Evolutionary conservation across 2,797 vertebrate species (phyloP).

Genomic region (Nannoperca australis): DNA sequence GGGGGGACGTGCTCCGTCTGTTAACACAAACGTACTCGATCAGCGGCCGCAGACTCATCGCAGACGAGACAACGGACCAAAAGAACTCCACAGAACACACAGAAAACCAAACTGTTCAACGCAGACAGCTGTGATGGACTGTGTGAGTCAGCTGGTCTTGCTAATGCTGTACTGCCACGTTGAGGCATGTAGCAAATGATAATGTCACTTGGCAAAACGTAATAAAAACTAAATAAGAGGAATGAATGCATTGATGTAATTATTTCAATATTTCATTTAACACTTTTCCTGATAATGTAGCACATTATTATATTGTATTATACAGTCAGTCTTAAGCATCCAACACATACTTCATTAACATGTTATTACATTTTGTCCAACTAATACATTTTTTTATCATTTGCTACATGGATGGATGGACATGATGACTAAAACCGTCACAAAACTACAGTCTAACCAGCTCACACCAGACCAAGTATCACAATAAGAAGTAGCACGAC

Average conservation of each 20-base stretch:
- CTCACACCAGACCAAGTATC: constrained; percentile 24
- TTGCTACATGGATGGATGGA: constrained; percentile 59
- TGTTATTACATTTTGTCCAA: constrained; percentile 27
- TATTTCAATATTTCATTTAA: background rate
- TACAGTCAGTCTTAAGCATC: background rate
- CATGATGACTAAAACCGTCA: constrained; percentile 9
- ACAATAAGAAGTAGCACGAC: constrained; percentile 26
- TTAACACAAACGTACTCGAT: constrained; percentile 63
- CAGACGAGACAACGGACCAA: constrained; percentile 11
- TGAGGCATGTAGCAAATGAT: constrained; percentile 57
- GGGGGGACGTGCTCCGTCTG: constrained; percentile 96
- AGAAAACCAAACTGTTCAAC: constrained; percentile 1
- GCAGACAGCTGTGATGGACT: constrained; percentile 29
- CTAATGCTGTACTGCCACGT: constrained; percentile 22
- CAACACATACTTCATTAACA: background rate
- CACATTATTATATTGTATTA: background rate
- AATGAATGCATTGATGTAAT: background rate
- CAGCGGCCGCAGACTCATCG: constrained; percentile 35
- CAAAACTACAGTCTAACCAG: constrained; percentile 22
- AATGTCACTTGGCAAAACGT: constrained; percentile 21
- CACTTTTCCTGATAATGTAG: background rate
- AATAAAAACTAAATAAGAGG: background rate
- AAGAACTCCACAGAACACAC: constrained; percentile 22
- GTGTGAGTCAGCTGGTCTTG: constrained; percentile 26
- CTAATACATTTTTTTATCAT: constrained; percentile 30